Evolutionary conservation across 2,888 invertebrate species (phyloP).

Genomic region (Bombylius discolor): DNA sequence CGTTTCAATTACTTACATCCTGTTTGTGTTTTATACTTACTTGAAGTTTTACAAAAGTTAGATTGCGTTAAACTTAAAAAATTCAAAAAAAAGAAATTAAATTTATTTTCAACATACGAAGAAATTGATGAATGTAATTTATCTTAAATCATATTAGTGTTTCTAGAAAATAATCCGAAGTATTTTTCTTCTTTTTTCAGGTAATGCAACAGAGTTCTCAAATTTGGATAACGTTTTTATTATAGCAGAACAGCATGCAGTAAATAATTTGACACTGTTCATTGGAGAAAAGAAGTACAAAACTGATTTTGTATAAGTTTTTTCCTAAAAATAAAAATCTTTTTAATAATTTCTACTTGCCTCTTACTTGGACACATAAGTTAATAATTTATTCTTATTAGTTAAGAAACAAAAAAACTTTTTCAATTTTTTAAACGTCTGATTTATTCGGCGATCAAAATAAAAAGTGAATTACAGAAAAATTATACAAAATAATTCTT

Average conservation of each 20-base stretch:
- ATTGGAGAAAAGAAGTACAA: conserved; percentile 44
- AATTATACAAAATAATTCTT: too few relatives aligned
- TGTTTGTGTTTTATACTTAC: conserved; percentile 33
- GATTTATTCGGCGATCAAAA: too few relatives aligned
- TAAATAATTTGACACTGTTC: conserved; percentile 41
- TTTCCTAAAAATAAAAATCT: too few relatives aligned
- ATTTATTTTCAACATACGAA: conserved; percentile 38
- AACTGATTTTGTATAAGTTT: conserved; percentile 36
- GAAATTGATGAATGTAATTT: conserved; percentile 29
- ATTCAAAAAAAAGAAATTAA: conserved; percentile 26
- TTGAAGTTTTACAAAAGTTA: conserved; percentile 43
- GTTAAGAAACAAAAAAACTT: too few relatives aligned
- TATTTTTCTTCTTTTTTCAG: conserved; percentile 21
- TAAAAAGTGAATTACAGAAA: too few relatives aligned
- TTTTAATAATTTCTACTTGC: too few relatives aligned
- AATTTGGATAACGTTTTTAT: conserved; percentile 39
- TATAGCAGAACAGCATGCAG: conserved; percentile 39
- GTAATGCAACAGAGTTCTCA: conserved; percentile 37
- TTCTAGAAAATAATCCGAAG: background rate
- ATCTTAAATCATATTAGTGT: conserved; percentile 9
- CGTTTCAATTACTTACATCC: conserved; percentile 55
- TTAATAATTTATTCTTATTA: too few relatives aligned
- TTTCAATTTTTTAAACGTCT: too few relatives aligned
- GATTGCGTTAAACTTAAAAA: conserved; percentile 41
- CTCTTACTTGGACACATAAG: too few relatives aligned